A percentile compares a stretch with the other conserved stretches of the same genome.
These are phyloP conservation scores for Macrosteles quadrilineatus DNA, from an alignment of 1,140 invertebrate species.

Conservation along the genomic window DNA sequence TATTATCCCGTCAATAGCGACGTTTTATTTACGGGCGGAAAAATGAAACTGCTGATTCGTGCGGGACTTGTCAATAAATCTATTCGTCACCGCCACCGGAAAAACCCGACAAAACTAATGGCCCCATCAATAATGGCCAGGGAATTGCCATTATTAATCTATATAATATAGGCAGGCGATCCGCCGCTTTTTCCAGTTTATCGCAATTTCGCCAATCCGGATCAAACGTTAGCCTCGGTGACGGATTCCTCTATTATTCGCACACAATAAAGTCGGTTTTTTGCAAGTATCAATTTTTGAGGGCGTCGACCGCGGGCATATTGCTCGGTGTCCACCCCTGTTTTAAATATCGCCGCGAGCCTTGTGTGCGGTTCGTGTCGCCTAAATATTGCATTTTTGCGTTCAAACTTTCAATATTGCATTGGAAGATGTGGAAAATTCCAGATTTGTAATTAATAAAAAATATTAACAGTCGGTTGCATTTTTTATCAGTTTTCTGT, in stretches of 20 bases:
- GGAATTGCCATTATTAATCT: slow-evolving; percentile 24
- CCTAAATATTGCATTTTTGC: slow-evolving; percentile 26
- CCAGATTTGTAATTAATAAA: slow-evolving; percentile 21
- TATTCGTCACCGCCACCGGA: background rate
- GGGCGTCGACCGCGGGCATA: background rate
- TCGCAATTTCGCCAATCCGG: background rate
- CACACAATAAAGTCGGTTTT: slow-evolving; percentile 13
- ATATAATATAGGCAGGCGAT: slow-evolving; percentile 9
- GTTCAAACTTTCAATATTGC: slow-evolving; percentile 24
- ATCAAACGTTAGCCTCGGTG: background rate
- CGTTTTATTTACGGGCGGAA: slow-evolving; percentile 14
- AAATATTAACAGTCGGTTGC: slow-evolving; percentile 22
- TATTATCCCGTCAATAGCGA: slow-evolving; percentile 21
- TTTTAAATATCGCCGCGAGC: slow-evolving; percentile 4
- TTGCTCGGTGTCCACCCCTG: background rate
- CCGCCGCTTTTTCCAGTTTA: too few species aligned
- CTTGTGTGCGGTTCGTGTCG: slow-evolving; percentile 4
- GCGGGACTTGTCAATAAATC: slow-evolving; percentile 16
- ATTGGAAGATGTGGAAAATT: slow-evolving; percentile 27
- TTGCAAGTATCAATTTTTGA: slow-evolving; percentile 23
- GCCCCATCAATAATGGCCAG: slow-evolving; percentile 11
- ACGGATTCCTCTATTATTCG: too few species aligned
- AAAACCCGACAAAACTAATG: slow-evolving; percentile 25
- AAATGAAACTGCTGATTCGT: slow-evolving; percentile 18
- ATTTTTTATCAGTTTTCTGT: slow-evolving; percentile 18